Conservation (phyloP, 2,113 vertebrate species). For the Entomyzon cyanotis region DNA sequence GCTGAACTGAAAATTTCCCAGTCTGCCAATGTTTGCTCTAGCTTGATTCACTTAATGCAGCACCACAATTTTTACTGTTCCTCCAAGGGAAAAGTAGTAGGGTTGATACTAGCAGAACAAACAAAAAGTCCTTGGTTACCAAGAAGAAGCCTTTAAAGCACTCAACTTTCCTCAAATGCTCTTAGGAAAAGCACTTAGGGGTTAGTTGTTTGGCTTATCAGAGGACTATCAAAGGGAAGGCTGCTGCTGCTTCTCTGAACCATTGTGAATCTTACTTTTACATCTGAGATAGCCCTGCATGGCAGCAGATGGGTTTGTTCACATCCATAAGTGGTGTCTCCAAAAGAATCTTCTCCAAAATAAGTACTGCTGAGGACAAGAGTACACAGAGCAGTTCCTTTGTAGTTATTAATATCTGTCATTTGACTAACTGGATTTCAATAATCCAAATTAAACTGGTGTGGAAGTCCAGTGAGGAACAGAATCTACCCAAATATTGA, state of each 20-base stretch:
- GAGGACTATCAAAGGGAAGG: neutral
- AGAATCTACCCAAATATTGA: neutral
- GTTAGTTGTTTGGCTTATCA: neutral
- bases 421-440: neutral
- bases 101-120: neutral
- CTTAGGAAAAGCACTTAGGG: neutral
- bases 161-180: neutral
- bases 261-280: neutral
- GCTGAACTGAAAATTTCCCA: neutral
- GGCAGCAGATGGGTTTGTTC: neutral
- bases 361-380: neutral
- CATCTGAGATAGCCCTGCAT: neutral
- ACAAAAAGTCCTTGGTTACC: neutral
- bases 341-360: neutral
- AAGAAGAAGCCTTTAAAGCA: neutral
- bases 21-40: neutral
- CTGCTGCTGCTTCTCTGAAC: neutral
- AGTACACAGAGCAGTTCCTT: neutral
- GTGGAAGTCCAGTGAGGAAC: neutral
- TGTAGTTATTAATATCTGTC: neutral
- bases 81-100: neutral
- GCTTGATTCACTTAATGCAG: neutral
- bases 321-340: neutral
- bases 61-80: neutral
- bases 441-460: neutral